Percentiles rank a stretch among this genome's conserved stretches.
These are phyloP conservation scores for Sarcophaga rosellei DNA, from an alignment of 2,888 invertebrate genomes.

Conservation along the genomic window DNA sequence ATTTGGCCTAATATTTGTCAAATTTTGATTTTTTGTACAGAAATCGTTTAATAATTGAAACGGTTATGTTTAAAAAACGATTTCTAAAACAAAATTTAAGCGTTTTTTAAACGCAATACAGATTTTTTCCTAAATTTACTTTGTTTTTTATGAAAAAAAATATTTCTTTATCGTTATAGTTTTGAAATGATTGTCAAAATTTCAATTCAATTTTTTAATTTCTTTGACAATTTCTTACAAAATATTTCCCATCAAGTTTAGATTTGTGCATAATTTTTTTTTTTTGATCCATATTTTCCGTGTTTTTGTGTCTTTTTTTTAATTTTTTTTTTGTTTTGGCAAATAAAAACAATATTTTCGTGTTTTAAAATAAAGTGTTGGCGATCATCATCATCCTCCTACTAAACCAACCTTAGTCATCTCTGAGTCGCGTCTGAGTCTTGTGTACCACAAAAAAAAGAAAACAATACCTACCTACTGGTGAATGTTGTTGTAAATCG, in stretches of 20 bases:
- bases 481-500: no score
- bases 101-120: no score
- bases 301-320: neutral
- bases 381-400: no score
- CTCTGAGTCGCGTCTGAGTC: no score
- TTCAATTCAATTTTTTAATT: neutral
- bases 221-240: neutral
- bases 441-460: no score
- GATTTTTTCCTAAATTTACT: neutral
- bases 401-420: no score
- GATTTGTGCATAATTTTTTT: neutral
- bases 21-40: no score
- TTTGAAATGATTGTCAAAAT: neutral
- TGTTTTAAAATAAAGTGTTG: neutral
- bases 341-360: neutral
- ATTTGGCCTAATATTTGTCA: no score
- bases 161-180: neutral
- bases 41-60: no score
- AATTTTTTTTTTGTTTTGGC: no score
- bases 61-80: conserved; percentile 4
- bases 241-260: neutral
- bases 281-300: neutral
- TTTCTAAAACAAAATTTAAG: neutral
- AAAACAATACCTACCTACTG: no score
- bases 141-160: neutral